A percentile compares a stretch with the other conserved stretches of the same genome.
Conservation (phyloP, 2,797 vertebrate species). For the Pangasius krempfi region DNA sequence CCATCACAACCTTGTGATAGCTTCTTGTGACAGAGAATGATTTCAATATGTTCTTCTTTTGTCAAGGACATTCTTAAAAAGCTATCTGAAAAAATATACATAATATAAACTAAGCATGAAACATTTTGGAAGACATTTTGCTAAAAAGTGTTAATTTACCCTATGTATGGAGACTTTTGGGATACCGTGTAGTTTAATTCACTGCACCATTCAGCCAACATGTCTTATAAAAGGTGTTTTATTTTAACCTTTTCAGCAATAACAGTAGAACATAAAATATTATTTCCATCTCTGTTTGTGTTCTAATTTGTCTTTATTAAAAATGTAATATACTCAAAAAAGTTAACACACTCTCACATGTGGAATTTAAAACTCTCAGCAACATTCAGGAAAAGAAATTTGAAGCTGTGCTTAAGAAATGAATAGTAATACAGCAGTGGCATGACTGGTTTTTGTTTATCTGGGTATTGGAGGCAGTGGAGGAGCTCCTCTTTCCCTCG, state of each 20-base stretch:
- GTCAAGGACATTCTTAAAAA: too few relatives aligned
- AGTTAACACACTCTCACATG: background rate
- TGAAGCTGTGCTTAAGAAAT: background rate
- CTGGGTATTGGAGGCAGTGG: slow-evolving; percentile 81
- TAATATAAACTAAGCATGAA: too few relatives aligned
- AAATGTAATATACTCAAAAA: background rate
- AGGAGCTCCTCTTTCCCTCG: slow-evolving; percentile 82
- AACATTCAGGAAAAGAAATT: slow-evolving; percentile 2
- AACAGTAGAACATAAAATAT: background rate
- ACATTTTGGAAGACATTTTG: too few relatives aligned
- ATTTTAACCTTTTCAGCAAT: slow-evolving; percentile 10
- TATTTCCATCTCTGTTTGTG: background rate
- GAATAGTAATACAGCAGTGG: slow-evolving; percentile 20
- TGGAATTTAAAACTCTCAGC: background rate
- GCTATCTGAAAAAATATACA: too few relatives aligned
- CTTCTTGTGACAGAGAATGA: too few relatives aligned
- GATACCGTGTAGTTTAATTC: background rate
- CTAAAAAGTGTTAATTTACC: too few relatives aligned
- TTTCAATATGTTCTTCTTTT: too few relatives aligned
- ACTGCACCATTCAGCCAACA: background rate
- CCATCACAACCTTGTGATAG: too few relatives aligned
- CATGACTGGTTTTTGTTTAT: slow-evolving; percentile 69
- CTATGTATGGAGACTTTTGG: too few relatives aligned
- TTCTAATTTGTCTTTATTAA: slow-evolving; percentile 1
- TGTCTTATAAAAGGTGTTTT: slow-evolving; percentile 11